Conservation (phyloP, 2,797 vertebrate genomes). For the Sebastes aleutianus region DNA sequence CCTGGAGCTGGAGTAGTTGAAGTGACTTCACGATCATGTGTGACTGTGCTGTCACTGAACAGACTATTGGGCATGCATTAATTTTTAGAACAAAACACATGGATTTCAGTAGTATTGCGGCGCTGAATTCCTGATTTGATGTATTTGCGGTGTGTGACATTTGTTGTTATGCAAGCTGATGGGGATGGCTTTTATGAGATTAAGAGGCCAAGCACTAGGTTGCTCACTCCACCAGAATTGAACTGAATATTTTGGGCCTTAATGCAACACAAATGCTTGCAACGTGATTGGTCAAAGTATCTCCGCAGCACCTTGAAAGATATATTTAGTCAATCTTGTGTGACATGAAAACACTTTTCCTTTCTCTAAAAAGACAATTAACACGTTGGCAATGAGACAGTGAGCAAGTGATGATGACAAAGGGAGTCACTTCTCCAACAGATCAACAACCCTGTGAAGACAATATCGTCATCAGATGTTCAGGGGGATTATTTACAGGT, state of each 20-base stretch:
- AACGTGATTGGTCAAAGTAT: background rate
- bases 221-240: conserved; percentile 2
- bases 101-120: too few species aligned
- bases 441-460: conserved; percentile 7
- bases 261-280: background rate
- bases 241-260: background rate
- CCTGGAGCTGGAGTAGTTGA: conserved; percentile 6
- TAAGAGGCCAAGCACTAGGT: background rate
- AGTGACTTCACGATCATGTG: conserved; percentile 16
- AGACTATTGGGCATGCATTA: background rate
- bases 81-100: background rate
- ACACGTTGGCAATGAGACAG: background rate
- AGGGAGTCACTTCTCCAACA: background rate
- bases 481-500: conserved; percentile 33
- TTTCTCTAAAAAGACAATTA: background rate
- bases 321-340: conserved; percentile 10
- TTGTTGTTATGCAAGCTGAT: conserved; percentile 27
- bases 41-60: background rate
- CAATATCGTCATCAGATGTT: background rate
- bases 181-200: conserved; percentile 39
- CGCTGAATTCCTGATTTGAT: background rate
- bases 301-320: background rate
- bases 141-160: background rate
- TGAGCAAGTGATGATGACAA: background rate
- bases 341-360: background rate